Evolutionary conservation across 2,113 vertebrate species (phyloP), one percentile per base, ranked within the genome.

Genomic region (Cottus gobio): DNA sequence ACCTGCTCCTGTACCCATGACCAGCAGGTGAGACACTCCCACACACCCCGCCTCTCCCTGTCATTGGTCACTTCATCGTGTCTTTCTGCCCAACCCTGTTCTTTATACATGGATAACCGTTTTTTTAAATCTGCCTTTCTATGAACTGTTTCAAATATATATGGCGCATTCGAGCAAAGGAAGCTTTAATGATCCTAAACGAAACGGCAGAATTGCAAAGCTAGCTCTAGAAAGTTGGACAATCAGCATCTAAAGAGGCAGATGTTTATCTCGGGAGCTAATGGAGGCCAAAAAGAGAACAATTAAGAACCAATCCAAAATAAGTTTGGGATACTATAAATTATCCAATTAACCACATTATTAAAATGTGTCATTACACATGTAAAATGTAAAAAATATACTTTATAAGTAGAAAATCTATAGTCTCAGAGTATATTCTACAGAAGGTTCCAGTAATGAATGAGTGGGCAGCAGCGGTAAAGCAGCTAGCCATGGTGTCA

Each of bases 1-100:
- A 94, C 96, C 95, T 97, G 95, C 78, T 87, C 87, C 89, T 91
- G 89, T 95, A 79, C 56, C 78, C 88, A 95, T 93, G 93, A 94
- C 92, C 91, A 96, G 91, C 95, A 91, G 93, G 93, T 93, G 89
- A 93, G 91, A 81, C 56, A 42, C 75, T 48, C 75, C 8, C 56
- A 42, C 72, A 26, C 77, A 22, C 83, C 60, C 64, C 36, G 70
- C 60, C 75, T 67, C 44, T 73, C 69, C 54, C 61, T 74, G 26
- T 62, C 82, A 86, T 84, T 75, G 73, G 57, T 85, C 81, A 65
- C 44, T 26, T 84, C 64, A 71, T 82, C 36, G 11, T 69, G 44
- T 66, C 65, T 52, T 62, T 67, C 66, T 71, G n/a, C 22, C 15
- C 12, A 20, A 10, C 10, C 56, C 12, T 56, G 26, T 70, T 79